Evolutionary conservation across 2,888 invertebrate species (phyloP), one percentile per base, ranked within the genome.

Genomic region (Watsonalla binaria): DNA sequence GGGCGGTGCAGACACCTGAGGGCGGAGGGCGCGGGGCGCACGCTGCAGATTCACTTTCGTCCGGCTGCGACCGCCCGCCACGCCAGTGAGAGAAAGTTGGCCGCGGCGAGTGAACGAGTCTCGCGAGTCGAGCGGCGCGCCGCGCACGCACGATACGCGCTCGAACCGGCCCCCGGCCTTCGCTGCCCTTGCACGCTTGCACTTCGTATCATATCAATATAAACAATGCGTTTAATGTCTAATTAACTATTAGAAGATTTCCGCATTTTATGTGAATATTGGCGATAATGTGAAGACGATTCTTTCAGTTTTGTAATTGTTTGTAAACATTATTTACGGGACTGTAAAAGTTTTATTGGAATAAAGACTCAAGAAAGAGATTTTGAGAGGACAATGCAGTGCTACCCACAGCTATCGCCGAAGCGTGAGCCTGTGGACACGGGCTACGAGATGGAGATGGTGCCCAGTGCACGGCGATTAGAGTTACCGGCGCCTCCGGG

Each of bases 71-170:
- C 76, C 82, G 83, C 80, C 78, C 80, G 84, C 83, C 82, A 82
- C 83, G 88, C 87, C 91, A 91, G 91, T 91, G 82, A 88, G 91
- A 90, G 91, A 91, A 91, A 91, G 91, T 90, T 87, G 83, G 84
- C 80, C 90, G 91, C 84, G 83, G 80, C 81, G 90, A 86, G 85
- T 88, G 90, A 88, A 90, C 90, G 87, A 86, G 81, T 88, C 84
- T 80, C 88, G 88, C 86, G 82, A 75, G 78, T 78, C 75, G 78
- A 81, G 86, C 84, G 83, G 82, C 82, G 82, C 78, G 84, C 77
- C 86, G 76, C 78, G 78, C 82, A 82, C 84, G 85, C 80, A 78
- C 76, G 74, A 71, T 70, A 78, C 82, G 80, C 83, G 80, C 73
- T 70, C 69, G 60, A 65, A 73, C 68, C 68, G 73, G 66, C 72